Base-by-base conservation (phyloP, 1,140 invertebrate species). In the Bombus ignitus region DNA sequence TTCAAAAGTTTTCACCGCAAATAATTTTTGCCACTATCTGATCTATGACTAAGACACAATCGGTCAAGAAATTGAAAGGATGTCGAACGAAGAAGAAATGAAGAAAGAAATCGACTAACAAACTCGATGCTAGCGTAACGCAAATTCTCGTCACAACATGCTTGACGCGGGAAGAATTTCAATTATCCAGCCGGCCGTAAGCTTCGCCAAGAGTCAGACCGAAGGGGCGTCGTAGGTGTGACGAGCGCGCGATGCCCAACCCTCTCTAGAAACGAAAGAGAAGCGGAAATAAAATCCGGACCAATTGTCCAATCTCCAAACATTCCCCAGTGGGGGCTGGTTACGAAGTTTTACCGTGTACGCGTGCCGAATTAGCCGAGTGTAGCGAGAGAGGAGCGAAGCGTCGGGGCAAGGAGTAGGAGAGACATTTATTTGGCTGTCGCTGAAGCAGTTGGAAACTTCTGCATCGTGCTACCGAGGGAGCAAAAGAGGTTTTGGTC, bases 341-440 rank as follows among this genome's bases (percentile, higher is more conserved):
- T 88, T 86, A 78, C 87, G 35, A 82, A 89, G 88, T 89, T 83
- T 87, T 83, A 77, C 88, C 75, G 74, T 85, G 83, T 66, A 89
- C 87, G 78, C 75, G 80, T 90, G 83, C 79, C 80, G 80, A 90
- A 90, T 90, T 90, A 88, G 86, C 83, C 81, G 79, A 88, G 83
- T 75, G 88, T 85, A 83, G 85, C 84, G 82, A 65, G 89, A 72
- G 44, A 72, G 65, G 32, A 62, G 80, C 80, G 66, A 89, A 89
- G 89, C 85, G 81, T 91, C 86, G 86, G 86, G 84, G 87, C 87
- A 91, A 91, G 84, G 83, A 91, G 86, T 88, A 89, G 79, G 78
- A 89, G 85, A 85, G 85, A 92, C 91, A 92, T 92, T 92, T 90
- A 90, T 91, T 91, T 88, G 88, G 81, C 57, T 86, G 87, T 91